These are phyloP conservation scores for Platerodrilus igneus DNA, from an alignment of 2,888 invertebrate species.

Conservation along the genomic window DNA sequence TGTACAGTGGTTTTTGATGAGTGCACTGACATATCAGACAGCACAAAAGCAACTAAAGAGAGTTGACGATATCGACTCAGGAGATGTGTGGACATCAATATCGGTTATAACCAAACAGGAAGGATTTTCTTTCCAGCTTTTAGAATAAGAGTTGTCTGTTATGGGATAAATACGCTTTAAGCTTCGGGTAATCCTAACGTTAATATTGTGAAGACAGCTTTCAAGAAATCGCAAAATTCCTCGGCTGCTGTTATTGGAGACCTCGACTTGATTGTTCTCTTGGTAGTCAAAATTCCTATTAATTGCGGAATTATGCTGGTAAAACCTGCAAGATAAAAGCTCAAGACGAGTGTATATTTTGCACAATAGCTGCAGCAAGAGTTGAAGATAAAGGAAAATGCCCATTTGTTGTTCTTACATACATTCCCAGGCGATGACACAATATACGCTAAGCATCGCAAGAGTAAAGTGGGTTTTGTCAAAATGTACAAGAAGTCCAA, in stretches of 20 bases:
- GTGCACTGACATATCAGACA: constrained; percentile 1
- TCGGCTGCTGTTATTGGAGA: too few species aligned
- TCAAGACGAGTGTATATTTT: too few species aligned
- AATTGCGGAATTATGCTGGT: too few species aligned
- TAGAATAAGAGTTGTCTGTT: background rate
- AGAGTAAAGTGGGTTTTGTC: constrained; percentile 12
- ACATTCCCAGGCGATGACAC: too few species aligned
- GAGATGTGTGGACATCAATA: constrained; percentile 1
- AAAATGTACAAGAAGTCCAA: constrained; percentile 9
- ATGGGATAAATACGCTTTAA: constrained; percentile 3
- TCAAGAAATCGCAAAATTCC: too few species aligned
- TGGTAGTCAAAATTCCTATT: too few species aligned
- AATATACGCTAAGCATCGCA: constrained; percentile 8
- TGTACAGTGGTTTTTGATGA: constrained; percentile 1
- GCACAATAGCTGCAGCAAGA: too few species aligned
- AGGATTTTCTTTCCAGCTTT: constrained; percentile 4
- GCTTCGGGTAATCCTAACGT: constrained; percentile 2
- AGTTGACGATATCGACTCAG: constrained; percentile 6
- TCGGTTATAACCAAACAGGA: background rate
- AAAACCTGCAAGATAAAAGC: too few species aligned
- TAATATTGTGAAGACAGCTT: too few species aligned
- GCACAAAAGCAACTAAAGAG: background rate
- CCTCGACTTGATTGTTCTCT: too few species aligned
- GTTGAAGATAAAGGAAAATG: too few species aligned
- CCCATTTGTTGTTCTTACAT: too few species aligned